Evolutionary conservation across 1,140 invertebrate species (phyloP).

Genomic region (Pantala flavescens): DNA sequence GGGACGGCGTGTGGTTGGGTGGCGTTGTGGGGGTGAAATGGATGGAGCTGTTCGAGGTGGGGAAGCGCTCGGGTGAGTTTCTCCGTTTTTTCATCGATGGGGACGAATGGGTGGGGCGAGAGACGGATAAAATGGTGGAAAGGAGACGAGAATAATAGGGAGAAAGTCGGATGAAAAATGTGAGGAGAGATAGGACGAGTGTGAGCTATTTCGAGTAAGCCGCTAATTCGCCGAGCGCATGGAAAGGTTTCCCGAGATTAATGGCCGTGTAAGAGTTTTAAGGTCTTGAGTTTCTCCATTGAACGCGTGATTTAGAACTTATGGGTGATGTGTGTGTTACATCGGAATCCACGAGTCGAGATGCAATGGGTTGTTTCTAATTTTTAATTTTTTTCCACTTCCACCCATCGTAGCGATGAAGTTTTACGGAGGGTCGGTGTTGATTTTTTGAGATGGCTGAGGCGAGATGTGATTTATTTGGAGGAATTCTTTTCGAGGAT

Average conservation of each 20-base stretch:
- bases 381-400: too few species aligned
- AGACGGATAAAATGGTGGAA: neutral
- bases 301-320: neutral
- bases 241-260: neutral
- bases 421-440: too few species aligned
- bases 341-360: neutral
- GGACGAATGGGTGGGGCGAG: neutral
- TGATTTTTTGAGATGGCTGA: too few species aligned
- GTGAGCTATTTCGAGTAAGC: neutral
- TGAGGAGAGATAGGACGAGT: neutral
- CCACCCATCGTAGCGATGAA: too few species aligned
- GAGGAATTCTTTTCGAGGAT: too few species aligned
- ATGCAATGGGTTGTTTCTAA: neutral
- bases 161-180: neutral
- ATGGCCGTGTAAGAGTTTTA: conserved; percentile 5
- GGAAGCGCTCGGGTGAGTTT: too few species aligned
- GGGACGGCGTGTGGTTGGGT: too few species aligned
- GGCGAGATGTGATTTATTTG: too few species aligned
- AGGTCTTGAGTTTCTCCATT: neutral
- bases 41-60: too few species aligned
- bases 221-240: neutral
- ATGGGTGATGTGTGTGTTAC: neutral
- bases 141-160: neutral
- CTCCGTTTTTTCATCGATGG: too few species aligned
- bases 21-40: too few species aligned